phyloP scores from a whole-genome alignment of 2,888 invertebrate genomes.

The Choristoneura rosaceana region DNA sequence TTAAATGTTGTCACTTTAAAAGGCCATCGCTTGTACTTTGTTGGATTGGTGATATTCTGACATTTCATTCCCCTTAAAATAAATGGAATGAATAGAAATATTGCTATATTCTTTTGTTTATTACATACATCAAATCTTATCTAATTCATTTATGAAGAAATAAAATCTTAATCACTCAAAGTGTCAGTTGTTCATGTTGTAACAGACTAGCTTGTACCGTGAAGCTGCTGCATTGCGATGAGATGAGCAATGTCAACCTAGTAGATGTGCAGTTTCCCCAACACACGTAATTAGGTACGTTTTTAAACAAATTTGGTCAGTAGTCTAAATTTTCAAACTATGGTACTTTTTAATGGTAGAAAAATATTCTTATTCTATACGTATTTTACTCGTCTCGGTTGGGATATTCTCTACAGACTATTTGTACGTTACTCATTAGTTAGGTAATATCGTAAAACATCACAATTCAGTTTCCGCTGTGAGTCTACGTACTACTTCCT shows the following conservation, averaged over 20 bases:
- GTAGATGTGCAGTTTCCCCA: slow-evolving; percentile 51
- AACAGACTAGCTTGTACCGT: slow-evolving; percentile 50
- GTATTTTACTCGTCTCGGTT: slow-evolving; percentile 64
- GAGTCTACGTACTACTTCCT: slow-evolving; percentile 62
- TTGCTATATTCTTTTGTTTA: slow-evolving; percentile 54
- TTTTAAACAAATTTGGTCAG: slow-evolving; percentile 69
- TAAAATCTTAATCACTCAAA: slow-evolving; percentile 26
- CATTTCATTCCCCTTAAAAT: slow-evolving; percentile 54
- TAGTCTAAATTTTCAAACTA: slow-evolving; percentile 68
- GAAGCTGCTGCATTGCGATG: slow-evolving; percentile 70
- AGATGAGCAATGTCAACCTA: slow-evolving; percentile 54
- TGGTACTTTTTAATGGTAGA: slow-evolving; percentile 74
- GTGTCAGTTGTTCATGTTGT: slow-evolving; percentile 18
- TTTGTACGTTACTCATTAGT: slow-evolving; percentile 81
- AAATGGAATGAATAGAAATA: slow-evolving; percentile 74
- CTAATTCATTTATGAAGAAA: slow-evolving; percentile 30
- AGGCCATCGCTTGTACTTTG: slow-evolving; percentile 82
- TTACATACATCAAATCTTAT: slow-evolving; percentile 40
- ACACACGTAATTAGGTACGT: slow-evolving; percentile 52
- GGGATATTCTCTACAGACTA: slow-evolving; percentile 73
- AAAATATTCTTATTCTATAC: slow-evolving; percentile 75
- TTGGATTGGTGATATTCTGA: slow-evolving; percentile 62
- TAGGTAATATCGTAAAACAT: slow-evolving; percentile 69
- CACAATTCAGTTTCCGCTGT: slow-evolving; percentile 70
- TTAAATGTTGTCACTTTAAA: slow-evolving; percentile 64